Percentiles rank a stretch among this genome's conserved stretches.
Evolutionary conservation across 1,140 invertebrate genomes (phyloP).

Genomic region (Asobara japonica): DNA sequence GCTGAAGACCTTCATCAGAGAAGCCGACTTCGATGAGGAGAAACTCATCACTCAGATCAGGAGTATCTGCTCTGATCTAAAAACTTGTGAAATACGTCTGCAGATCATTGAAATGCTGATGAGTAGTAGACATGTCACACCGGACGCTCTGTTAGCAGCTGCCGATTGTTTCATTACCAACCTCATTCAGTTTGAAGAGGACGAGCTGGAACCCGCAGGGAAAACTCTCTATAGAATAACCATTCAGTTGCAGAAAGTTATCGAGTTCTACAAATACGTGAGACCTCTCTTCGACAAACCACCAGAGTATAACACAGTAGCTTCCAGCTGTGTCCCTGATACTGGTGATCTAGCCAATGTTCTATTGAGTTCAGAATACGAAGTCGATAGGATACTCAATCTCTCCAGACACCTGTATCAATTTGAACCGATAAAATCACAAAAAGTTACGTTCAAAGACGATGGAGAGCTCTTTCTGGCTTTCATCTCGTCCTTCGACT

Average conservation of each 20-base stretch:
- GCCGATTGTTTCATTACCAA: conserved; percentile 34
- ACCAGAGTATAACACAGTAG: conserved; percentile 55
- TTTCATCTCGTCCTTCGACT: conserved; percentile 70
- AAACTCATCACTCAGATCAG: conserved; percentile 66
- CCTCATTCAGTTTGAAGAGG: conserved; percentile 38
- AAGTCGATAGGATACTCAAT: conserved; percentile 54
- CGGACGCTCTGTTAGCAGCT: conserved; percentile 68
- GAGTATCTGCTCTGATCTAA: conserved; percentile 73
- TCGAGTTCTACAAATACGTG: conserved; percentile 63
- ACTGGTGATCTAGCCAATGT: conserved; percentile 44
- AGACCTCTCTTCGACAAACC: conserved; percentile 52
- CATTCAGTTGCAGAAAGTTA: conserved; percentile 53
- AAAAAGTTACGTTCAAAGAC: conserved; percentile 62
- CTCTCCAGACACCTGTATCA: conserved; percentile 48
- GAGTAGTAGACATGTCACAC: conserved; percentile 70
- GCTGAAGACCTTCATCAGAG: conserved; percentile 75
- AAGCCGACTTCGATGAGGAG: conserved; percentile 67
- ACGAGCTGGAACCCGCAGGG: conserved; percentile 49
- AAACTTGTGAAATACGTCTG: conserved; percentile 77
- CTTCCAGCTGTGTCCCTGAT: conserved; percentile 41
- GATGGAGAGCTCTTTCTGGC: conserved; percentile 56
- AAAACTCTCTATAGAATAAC: conserved; percentile 53
- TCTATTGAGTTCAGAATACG: conserved; percentile 54
- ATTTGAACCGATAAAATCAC: conserved; percentile 40
- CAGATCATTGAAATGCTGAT: conserved; percentile 79